A percentile compares a stretch with the other conserved stretches of the same genome.
phyloP scores from a whole-genome alignment of 2,888 invertebrate genomes.

The Lepidonotus clava region DNA sequence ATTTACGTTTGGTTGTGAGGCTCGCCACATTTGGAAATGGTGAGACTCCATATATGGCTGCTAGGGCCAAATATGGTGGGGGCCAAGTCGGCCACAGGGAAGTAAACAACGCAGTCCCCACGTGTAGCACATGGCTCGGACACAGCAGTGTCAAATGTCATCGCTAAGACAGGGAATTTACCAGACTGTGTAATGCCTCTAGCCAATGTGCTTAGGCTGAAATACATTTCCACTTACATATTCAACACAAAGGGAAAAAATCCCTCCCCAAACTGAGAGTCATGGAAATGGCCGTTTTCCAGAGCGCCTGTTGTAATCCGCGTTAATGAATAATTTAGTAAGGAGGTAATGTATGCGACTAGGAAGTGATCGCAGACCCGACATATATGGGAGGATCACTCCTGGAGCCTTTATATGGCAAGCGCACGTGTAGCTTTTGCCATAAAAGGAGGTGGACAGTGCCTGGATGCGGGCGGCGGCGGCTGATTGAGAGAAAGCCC shows the following conservation, averaged over 20 bases:
- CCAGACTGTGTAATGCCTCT: background rate
- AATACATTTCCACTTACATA: no score
- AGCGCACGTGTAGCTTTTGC: background rate
- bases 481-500: background rate
- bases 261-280: no score
- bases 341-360: background rate
- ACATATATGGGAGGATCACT: constrained; percentile 22
- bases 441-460: constrained; percentile 26
- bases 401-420: constrained; percentile 15
- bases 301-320: background rate
- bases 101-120: constrained; percentile 27
- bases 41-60: constrained; percentile 78
- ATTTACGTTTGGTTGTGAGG: constrained; percentile 15
- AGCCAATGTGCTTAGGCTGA: no score
- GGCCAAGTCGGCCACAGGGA: background rate
- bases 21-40: constrained; percentile 71
- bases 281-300: no score
- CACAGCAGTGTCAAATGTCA: background rate
- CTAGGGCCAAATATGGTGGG: constrained; percentile 79
- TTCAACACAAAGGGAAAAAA: no score
- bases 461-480: background rate
- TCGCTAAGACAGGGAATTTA: background rate
- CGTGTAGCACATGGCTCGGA: background rate
- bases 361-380: background rate
- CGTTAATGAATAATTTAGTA: constrained; percentile 16